Percentiles rank a stretch among this genome's conserved stretches.
Evolutionary conservation across 2,797 vertebrate genomes (phyloP).

Genomic region (Jordanella pulchra): DNA sequence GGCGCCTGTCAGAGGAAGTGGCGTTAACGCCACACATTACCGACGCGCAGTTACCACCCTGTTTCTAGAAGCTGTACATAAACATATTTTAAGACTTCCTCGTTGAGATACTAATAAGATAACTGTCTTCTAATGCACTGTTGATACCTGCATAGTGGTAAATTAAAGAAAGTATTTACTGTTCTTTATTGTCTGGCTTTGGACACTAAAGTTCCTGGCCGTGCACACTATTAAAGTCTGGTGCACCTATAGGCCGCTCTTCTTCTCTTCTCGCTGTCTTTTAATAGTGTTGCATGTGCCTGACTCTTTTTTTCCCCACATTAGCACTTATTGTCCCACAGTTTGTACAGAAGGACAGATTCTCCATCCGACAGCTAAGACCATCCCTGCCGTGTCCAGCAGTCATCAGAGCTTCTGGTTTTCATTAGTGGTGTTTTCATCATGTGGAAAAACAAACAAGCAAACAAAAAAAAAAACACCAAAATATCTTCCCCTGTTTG

Average conservation of each 20-base stretch:
- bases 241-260: constrained; percentile 75
- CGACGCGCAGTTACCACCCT: constrained; percentile 34
- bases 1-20: not conserved
- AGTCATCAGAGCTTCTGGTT: not conserved
- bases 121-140: constrained; percentile 91
- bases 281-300: constrained; percentile 78
- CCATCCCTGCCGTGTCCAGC: not conserved
- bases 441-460: too few species aligned
- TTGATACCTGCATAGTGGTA: constrained; percentile 89
- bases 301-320: constrained; percentile 65
- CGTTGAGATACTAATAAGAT: constrained; percentile 84
- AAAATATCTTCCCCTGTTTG: too few species aligned
- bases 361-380: constrained; percentile 39
- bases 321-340: constrained; percentile 66
- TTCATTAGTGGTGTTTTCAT: not conserved
- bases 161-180: constrained; percentile 87
- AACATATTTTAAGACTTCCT: constrained; percentile 81
- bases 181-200: constrained; percentile 85
- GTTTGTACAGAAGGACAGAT: constrained; percentile 71
- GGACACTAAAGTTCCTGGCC: constrained; percentile 90
- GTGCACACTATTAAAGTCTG: constrained; percentile 67
- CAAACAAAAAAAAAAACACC: too few species aligned
- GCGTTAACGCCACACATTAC: constrained; percentile 27
- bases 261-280: constrained; percentile 76
- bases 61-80: constrained; percentile 84